phyloP scores from a whole-genome alignment of 1,140 invertebrate genomes.

The Tetragnatha versicolor region DNA sequence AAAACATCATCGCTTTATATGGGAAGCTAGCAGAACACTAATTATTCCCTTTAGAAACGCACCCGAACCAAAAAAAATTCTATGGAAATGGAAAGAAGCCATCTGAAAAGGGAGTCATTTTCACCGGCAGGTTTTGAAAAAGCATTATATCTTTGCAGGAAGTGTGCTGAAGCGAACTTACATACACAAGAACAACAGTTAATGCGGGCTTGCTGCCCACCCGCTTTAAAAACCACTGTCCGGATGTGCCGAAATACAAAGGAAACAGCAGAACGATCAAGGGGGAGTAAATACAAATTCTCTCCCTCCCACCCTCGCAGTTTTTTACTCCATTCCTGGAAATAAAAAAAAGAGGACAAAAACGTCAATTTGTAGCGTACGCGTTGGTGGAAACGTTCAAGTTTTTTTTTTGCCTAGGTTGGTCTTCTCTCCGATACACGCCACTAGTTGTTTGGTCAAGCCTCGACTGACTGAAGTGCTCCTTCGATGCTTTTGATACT shows the following conservation, averaged over 20 bases:
- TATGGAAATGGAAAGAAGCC: not conserved
- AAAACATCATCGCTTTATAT: too few species aligned
- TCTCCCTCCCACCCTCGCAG: not conserved
- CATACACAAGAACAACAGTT: conserved; percentile 27
- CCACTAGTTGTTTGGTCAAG: too few species aligned
- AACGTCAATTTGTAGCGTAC: conserved; percentile 27
- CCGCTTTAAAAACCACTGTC: conserved; percentile 24
- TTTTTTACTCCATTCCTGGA: not conserved
- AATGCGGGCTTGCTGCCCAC: conserved; percentile 8
- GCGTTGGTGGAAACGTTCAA: not conserved
- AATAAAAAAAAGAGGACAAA: conserved; percentile 18
- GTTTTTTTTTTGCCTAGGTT: not conserved
- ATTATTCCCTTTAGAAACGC: too few species aligned
- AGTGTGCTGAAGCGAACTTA: conserved; percentile 26
- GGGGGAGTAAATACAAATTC: conserved; percentile 11
- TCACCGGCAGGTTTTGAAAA: conserved; percentile 31
- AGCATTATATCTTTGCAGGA: conserved; percentile 29
- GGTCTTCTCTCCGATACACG: not conserved
- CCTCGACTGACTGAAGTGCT: too few species aligned
- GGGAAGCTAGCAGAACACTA: too few species aligned
- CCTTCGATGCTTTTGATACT: too few species aligned
- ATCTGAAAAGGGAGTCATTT: conserved; percentile 22
- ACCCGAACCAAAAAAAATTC: not conserved
- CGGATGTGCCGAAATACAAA: conserved; percentile 21
- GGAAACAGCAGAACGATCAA: conserved; percentile 27